phyloP scores from a whole-genome alignment of 2,888 invertebrate genomes.

The Odontocerum albicorne region DNA sequence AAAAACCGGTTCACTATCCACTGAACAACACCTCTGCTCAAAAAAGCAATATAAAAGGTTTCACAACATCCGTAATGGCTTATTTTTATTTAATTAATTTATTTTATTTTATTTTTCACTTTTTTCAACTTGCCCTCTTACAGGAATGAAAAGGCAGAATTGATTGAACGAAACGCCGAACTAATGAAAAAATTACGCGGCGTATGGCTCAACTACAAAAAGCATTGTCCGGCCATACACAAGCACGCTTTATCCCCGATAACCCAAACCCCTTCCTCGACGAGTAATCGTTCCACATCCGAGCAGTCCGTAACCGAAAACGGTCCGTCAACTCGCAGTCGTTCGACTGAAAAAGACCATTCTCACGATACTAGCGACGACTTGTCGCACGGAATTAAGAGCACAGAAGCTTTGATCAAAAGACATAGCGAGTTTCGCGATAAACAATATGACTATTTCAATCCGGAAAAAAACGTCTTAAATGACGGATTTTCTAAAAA shows the following conservation, averaged over 20 bases:
- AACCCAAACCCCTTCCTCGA: conserved; percentile 46
- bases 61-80: no score
- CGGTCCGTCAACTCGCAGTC: conserved; percentile 38
- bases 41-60: no score
- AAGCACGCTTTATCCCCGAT: conserved; percentile 16
- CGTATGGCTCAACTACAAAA: conserved; percentile 64
- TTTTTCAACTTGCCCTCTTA: conserved; percentile 42
- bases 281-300: conserved; percentile 50
- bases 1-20: neutral
- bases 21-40: neutral
- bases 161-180: conserved; percentile 63
- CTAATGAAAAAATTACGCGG: conserved; percentile 63
- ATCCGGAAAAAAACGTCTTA: neutral
- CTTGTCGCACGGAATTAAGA: neutral
- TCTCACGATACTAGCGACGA: conserved; percentile 3
- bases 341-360: conserved; percentile 5
- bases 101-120: neutral
- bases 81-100: no score
- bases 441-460: neutral
- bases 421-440: neutral
- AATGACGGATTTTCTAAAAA: no score
- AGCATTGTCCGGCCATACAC: conserved; percentile 48
- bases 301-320: conserved; percentile 47
- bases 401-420: neutral
- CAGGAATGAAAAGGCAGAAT: conserved; percentile 63